phyloP scores from a whole-genome alignment of 2,113 vertebrate species.

The Salvelinus alpinus region DNA sequence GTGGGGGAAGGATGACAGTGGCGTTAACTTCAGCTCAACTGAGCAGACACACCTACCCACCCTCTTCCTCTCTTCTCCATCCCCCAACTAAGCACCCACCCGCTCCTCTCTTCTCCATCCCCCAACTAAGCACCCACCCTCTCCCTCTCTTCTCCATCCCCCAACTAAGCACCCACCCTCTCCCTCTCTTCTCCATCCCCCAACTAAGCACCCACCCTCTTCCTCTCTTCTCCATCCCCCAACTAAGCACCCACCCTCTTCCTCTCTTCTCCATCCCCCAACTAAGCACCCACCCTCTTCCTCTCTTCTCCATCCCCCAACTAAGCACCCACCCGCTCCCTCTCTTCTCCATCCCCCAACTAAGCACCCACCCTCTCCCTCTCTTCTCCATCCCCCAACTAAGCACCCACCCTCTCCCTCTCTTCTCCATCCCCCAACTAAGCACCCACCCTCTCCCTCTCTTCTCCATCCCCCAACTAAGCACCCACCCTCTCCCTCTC shows the following conservation, averaged over 20 bases:
- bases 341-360: conserved; percentile 9
- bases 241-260: not conserved
- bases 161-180: not conserved
- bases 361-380: not conserved
- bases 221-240: conserved; percentile 15
- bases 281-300: no score
- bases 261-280: no score
- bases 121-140: not conserved
- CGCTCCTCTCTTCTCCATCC: conserved; percentile 7
- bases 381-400: no score
- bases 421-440: no score
- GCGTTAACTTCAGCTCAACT: conserved; percentile 30
- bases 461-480: conserved; percentile 6
- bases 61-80: not conserved
- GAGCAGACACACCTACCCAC: conserved; percentile 25
- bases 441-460: not conserved
- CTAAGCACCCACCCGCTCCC: conserved; percentile 13
- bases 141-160: conserved; percentile 9
- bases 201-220: not conserved
- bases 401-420: no score
- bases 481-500: not conserved
- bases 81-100: not conserved
- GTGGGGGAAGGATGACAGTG: conserved; percentile 20
- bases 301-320: no score
- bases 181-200: conserved; percentile 9